Conservation (phyloP, 2,888 invertebrate species). For the Callosobruchus maculatus region DNA sequence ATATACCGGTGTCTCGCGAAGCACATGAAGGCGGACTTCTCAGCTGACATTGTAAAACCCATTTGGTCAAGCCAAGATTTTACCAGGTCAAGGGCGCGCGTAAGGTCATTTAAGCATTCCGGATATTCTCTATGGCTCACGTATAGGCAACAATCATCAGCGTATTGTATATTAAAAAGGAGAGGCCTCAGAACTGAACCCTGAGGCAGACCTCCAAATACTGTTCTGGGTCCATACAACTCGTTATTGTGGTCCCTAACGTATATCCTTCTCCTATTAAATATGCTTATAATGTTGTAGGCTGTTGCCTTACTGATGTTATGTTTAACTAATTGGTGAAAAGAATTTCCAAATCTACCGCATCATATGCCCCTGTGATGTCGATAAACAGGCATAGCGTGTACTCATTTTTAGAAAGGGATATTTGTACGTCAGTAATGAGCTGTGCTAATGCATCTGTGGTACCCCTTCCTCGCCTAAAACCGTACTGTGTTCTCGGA, state of each 20-base stretch:
- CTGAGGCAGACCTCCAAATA: background rate
- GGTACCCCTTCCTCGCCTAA: conserved; percentile 5
- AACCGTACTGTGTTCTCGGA: conserved; percentile 8
- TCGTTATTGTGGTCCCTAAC: background rate
- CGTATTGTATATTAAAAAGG: background rate
- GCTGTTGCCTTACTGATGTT: background rate
- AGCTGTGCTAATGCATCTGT: conserved; percentile 5
- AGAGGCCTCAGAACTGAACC: background rate
- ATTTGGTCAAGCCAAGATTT: background rate
- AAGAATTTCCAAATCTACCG: background rate
- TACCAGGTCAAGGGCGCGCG: background rate
- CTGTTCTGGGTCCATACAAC: background rate
- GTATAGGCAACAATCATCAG: background rate
- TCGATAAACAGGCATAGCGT: conserved; percentile 4
- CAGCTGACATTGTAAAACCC: background rate
- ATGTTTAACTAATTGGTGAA: background rate
- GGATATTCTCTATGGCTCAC: background rate
- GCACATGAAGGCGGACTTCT: background rate
- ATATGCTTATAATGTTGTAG: background rate
- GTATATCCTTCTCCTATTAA: background rate
- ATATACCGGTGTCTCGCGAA: background rate
- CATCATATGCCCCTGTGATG: background rate
- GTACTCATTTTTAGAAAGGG: conserved; percentile 4
- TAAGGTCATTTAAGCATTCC: background rate
- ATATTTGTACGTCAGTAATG: conserved; percentile 6